Evolutionary conservation across 2,797 vertebrate species (phyloP), one percentile per base, ranked within the genome.

Genomic region (Pelochelys cantorii): DNA sequence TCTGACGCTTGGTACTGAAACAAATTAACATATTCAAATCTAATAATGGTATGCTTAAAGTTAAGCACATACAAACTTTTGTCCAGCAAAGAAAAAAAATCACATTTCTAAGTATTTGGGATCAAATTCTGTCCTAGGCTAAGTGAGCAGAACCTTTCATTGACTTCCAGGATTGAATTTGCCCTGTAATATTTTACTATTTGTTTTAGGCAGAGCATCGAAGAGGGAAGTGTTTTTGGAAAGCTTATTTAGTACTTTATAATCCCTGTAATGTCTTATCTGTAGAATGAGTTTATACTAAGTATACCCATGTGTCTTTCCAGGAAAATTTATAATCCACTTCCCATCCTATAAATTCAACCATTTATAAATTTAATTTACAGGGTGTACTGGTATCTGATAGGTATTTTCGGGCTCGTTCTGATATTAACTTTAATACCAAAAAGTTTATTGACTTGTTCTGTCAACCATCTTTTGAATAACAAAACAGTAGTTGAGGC

Each of bases 21-120:
- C 59, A 81, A 93, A 81, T 60, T 0, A 81, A 59, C 59, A 53
- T 78, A 57, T 62, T 23, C 78, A 4, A 81, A 68, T 57, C 55
- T 84, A 84, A 18, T 79, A 89, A 34, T 48, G 18, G 22, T 48
- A 68, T 18, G 34, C 17, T 68, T 60, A 77, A 90, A 86, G 68
- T 9, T 83, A 87, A 92, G 37, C n/a, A 95, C 95, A 89, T 86
- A 31, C 4, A n/a, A 75, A 88, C 52, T 59, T 42, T 77, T 93
- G 74, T 25, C 84, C 62, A 93, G 54, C 15, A 85, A 87, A 89
- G 60, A 89, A 56, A 27, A 55, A 82, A 5, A 74, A 85, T 37
- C 88, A 79, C 60, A 90, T 4, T 78, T 90, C 75, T 93, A 48
- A 93, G 78, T 59, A 37, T 87, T 48, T 56, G 86, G 55, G 59